These are phyloP conservation scores for Hymenochirus boettgeri DNA, from an alignment of 2,113 vertebrate genomes.

Conservation along the genomic window DNA sequence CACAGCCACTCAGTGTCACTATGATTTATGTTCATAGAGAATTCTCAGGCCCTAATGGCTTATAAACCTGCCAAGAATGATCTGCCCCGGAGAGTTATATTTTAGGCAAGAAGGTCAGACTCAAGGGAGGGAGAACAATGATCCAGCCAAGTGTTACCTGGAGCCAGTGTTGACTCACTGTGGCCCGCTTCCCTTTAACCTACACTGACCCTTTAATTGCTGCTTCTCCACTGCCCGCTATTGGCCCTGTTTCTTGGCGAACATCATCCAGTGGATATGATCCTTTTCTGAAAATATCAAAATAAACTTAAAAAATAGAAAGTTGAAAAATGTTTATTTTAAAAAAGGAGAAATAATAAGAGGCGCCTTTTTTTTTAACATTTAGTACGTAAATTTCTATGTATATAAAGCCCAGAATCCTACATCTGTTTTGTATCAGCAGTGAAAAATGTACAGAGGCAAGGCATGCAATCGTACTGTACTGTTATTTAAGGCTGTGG, in stretches of 20 bases:
- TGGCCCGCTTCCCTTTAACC: background rate
- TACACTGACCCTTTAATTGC: background rate
- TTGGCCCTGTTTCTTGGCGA: background rate
- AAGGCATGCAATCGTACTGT: background rate
- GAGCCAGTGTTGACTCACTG: background rate
- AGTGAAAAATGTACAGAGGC: background rate
- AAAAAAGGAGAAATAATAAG: background rate
- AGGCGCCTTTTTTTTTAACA: background rate
- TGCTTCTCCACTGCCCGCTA: background rate
- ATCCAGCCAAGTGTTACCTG: constrained; percentile 6
- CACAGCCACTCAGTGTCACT: constrained; percentile 22
- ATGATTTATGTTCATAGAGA: constrained; percentile 19
- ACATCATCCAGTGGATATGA: background rate
- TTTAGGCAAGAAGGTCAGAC: constrained; percentile 10
- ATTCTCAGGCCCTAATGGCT: constrained; percentile 25
- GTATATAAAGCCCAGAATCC: background rate
- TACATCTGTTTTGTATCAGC: constrained; percentile 12
- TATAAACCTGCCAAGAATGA: constrained; percentile 30
- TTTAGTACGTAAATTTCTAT: background rate
- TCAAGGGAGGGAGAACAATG: background rate
- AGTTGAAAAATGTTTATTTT: background rate
- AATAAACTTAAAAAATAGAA: background rate
- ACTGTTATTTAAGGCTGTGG: background rate
- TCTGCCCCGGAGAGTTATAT: constrained; percentile 11
- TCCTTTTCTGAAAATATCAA: background rate